Base-by-base conservation (phyloP, 1,140 invertebrate genomes). In the Saccostrea cuccullata region DNA sequence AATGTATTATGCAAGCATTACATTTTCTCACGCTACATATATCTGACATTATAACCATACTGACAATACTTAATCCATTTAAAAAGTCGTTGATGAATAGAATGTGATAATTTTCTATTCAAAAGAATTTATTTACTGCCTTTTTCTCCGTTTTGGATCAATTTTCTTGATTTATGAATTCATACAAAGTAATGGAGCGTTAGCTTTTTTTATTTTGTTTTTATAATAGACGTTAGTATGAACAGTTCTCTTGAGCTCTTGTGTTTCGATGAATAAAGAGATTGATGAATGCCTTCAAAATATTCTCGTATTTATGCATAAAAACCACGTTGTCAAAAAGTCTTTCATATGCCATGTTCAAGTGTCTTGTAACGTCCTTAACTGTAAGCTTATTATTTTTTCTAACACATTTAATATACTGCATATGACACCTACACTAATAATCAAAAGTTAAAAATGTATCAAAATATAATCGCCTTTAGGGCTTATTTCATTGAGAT, bases 21-120 rank as follows among this genome's bases (percentile, higher is more conserved):
- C 17, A 36, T 77, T 77, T 77, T 77, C 70, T 77, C 70, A 77
- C 70, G 70, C 70, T 11, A 77, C 26, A 77, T 36, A 26, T 77
- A 36, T 36, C n/a, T 15, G 30, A 77, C 23, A 36, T 9, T 36
- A 36, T 26, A 77, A 77, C 23, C 26, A 26, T 6, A 8, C 3
- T 77, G 13, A 77, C 30, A 77, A 77, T 30, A 30, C 70, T 77
- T 40, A 15, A 13, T 77, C 23, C 30, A 77, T 77, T 26, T 26
- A 77, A 36, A 77, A 77, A 36, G 70, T 15, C 26, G 13, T 30
- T 36, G 70, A 77, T 77, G 26, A 77, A 77, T 36, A 4, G 70
- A 15, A 15, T 73, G 30, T 26, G 26, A 30, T 30, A 4, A 30
- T 23, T 26, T 77, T 77, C 26, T 13, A 36, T 77, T 77, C 70